Conservation (phyloP, 1,140 invertebrate genomes). For the Drosophila auraria region DNA sequence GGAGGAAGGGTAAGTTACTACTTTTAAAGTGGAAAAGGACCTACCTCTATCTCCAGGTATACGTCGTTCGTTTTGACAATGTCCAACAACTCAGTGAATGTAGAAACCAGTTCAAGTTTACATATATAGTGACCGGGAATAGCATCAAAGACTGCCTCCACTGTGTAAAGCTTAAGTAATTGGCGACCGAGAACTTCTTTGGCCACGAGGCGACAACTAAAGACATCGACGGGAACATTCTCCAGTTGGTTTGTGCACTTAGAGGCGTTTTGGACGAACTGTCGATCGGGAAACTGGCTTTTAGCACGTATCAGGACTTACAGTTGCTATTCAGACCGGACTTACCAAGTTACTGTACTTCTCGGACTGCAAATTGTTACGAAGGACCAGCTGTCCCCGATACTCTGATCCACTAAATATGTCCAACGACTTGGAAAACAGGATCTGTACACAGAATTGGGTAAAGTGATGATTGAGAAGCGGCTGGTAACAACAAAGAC, state of each 20-base stretch:
- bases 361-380: constrained; percentile 83
- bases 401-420: constrained; percentile 82
- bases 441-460: constrained; percentile 55
- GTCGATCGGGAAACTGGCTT: neutral
- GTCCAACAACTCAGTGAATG: constrained; percentile 67
- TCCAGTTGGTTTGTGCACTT: constrained; percentile 64
- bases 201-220: constrained; percentile 67
- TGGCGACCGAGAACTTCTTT: constrained; percentile 63
- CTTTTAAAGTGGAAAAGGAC: neutral
- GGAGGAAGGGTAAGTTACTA: neutral
- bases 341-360: constrained; percentile 81
- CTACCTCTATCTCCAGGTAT: constrained; percentile 74
- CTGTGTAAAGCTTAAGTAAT: constrained; percentile 73
- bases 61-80: constrained; percentile 74
- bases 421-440: constrained; percentile 76
- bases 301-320: neutral
- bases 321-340: neutral
- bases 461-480: constrained; percentile 5
- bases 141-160: constrained; percentile 68
- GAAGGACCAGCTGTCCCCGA: constrained; percentile 68
- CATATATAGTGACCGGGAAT: constrained; percentile 67
- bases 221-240: constrained; percentile 58
- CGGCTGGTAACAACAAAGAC: neutral
- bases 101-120: constrained; percentile 60
- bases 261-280: constrained; percentile 75